phyloP scores from a whole-genome alignment of 2,888 invertebrate species.

The Myathropa florea region DNA sequence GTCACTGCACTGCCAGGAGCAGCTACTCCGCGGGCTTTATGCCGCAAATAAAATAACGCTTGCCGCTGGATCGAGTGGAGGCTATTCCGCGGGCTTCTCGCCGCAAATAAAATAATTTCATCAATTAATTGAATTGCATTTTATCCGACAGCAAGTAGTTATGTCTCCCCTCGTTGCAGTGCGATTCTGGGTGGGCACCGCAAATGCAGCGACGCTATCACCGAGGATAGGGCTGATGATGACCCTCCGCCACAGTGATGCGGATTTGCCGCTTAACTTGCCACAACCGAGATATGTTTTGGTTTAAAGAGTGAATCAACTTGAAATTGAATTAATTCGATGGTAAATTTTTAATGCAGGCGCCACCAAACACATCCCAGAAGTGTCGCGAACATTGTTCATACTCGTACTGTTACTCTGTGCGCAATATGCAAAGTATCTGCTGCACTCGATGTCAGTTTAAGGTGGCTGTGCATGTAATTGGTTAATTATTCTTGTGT shows the following conservation, averaged over 20 bases:
- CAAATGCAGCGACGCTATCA: background rate
- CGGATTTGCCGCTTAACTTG: conserved; percentile 42
- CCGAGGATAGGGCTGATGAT: background rate
- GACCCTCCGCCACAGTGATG: conserved; percentile 11
- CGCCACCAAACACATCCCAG: conserved; percentile 11
- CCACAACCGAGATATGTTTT: conserved; percentile 38
- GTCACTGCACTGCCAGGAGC: background rate
- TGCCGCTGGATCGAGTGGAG: background rate
- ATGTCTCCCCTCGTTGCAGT: background rate
- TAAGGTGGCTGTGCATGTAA: conserved; percentile 64
- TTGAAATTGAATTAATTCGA: conserved; percentile 46
- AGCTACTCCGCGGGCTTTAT: background rate
- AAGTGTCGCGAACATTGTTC: conserved; percentile 9
- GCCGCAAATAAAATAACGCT: background rate
- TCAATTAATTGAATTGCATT: conserved; percentile 69
- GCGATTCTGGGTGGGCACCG: conserved; percentile 42
- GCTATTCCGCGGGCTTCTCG: conserved; percentile 43
- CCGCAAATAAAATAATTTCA: conserved; percentile 65
- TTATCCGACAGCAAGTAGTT: conserved; percentile 23
- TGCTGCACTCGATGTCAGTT: conserved; percentile 24
- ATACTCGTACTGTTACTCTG: background rate
- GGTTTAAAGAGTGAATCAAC: conserved; percentile 1
- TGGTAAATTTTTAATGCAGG: conserved; percentile 15
- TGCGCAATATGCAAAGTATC: background rate
- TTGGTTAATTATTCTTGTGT: conserved; percentile 62